Evolutionary conservation across 1,140 invertebrate genomes (phyloP).

Genomic region (Drosophila pseudoananassae): DNA sequence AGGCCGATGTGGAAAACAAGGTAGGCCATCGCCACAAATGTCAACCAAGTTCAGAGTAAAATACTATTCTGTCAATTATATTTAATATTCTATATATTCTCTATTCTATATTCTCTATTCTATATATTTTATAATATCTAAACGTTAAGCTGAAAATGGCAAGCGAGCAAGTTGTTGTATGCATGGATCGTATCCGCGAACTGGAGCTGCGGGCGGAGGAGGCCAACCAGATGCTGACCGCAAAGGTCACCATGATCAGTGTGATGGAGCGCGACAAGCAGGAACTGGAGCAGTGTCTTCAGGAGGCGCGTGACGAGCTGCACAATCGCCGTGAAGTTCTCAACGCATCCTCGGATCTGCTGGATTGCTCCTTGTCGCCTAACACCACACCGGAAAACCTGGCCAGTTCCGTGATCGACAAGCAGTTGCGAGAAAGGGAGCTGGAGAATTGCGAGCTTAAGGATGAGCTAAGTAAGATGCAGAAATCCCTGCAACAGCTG

Average conservation of each 20-base stretch:
- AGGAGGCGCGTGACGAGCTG: slow-evolving; percentile 59
- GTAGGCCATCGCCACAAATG: slow-evolving; percentile 24
- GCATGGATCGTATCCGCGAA: slow-evolving; percentile 45
- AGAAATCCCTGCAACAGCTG: background rate
- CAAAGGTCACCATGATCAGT: slow-evolving; percentile 33
- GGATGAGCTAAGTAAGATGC: slow-evolving; percentile 21
- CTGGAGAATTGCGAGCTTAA: slow-evolving; percentile 63
- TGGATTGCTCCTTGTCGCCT: slow-evolving; percentile 55
- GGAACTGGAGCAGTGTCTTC: slow-evolving; percentile 67
- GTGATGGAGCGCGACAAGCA: slow-evolving; percentile 51
- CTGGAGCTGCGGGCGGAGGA: slow-evolving; percentile 50
- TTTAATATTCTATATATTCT: too few species aligned
- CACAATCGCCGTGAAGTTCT: slow-evolving; percentile 49
- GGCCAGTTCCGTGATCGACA: slow-evolving; percentile 69
- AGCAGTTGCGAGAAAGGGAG: slow-evolving; percentile 76
- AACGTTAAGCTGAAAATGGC: slow-evolving; percentile 44
- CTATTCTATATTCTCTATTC: too few species aligned
- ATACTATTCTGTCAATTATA: too few species aligned
- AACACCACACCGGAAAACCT: slow-evolving; percentile 70
- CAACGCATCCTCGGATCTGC: slow-evolving; percentile 60
- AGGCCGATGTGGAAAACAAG: slow-evolving; percentile 15
- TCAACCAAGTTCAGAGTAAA: background rate
- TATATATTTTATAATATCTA: too few species aligned
- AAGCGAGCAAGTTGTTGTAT: slow-evolving; percentile 37
- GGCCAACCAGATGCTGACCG: background rate